Evolutionary conservation across 1,140 invertebrate species (phyloP).

Genomic region (Heliothis virescens): DNA sequence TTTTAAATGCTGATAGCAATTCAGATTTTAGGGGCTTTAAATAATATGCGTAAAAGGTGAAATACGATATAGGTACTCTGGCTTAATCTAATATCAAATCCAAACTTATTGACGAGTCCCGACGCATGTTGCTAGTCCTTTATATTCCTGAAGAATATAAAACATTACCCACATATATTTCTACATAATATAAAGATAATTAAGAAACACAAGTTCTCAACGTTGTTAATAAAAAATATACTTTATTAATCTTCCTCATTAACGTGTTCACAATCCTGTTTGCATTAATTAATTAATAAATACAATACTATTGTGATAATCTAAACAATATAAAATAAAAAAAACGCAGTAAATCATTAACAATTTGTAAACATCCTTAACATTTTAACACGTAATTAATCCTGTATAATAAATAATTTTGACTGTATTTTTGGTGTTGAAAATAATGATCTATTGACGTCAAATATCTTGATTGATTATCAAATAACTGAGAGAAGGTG

Average conservation of each 20-base stretch:
- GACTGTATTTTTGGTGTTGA: background rate
- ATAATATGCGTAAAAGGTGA: no score
- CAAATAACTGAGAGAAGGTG: no score
- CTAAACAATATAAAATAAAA: background rate
- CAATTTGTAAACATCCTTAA: slow-evolving; percentile 2
- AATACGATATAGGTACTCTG: no score
- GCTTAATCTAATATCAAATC: no score
- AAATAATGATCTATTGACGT: background rate
- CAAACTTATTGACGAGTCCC: no score
- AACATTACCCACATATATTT: background rate
- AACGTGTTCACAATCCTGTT: background rate
- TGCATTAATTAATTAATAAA: slow-evolving; percentile 7
- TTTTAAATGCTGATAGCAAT: no score
- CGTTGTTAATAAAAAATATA: slow-evolving; percentile 11
- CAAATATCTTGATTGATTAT: background rate
- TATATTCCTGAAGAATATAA: no score
- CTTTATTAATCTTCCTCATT: slow-evolving; percentile 38
- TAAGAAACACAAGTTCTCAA: slow-evolving; percentile 25
- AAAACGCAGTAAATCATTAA: background rate
- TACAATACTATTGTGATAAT: background rate
- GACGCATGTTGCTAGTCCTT: no score
- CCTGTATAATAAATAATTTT: no score
- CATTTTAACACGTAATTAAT: background rate
- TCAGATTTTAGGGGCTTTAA: no score
- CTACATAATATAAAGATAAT: background rate